Conservation (phyloP, 2,113 vertebrate genomes). For the Opisthocomus hoazin region DNA sequence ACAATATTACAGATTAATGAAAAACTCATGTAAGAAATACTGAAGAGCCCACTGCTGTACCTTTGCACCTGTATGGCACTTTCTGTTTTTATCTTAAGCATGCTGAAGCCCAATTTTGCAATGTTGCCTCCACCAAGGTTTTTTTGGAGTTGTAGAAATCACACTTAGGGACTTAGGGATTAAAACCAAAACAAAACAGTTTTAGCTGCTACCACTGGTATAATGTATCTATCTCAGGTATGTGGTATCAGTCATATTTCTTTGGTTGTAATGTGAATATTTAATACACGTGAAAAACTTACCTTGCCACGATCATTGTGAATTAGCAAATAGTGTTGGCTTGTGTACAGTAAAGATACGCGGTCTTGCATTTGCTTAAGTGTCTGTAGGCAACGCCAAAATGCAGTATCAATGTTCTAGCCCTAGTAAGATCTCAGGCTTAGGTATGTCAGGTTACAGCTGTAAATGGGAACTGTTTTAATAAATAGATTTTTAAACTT, state of each 20-base stretch:
- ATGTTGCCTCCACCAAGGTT: background rate
- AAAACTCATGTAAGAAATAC: background rate
- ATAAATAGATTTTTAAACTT: background rate
- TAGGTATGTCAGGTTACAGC: background rate
- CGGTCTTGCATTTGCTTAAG: background rate
- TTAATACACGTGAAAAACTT: background rate
- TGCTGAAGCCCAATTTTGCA: background rate
- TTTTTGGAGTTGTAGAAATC: background rate
- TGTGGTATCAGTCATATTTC: background rate
- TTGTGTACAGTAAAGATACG: background rate
- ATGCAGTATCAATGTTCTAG: background rate
- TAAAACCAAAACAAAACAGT: background rate
- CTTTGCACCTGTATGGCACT: background rate
- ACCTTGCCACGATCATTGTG: background rate
- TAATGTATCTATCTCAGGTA: constrained; percentile 51
- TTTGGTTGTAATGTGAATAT: constrained; percentile 40
- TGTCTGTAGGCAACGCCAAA: background rate
- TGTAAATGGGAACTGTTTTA: constrained; percentile 38
- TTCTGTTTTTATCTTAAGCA: background rate
- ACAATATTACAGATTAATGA: background rate
- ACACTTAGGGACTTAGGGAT: background rate
- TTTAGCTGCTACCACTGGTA: constrained; percentile 8
- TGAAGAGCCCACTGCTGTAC: background rate
- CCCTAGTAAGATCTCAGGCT: background rate
- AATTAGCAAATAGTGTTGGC: background rate